Conservation (phyloP, 92 coral and sea anemone species). For the Anthopleura xanthogrammica region DNA sequence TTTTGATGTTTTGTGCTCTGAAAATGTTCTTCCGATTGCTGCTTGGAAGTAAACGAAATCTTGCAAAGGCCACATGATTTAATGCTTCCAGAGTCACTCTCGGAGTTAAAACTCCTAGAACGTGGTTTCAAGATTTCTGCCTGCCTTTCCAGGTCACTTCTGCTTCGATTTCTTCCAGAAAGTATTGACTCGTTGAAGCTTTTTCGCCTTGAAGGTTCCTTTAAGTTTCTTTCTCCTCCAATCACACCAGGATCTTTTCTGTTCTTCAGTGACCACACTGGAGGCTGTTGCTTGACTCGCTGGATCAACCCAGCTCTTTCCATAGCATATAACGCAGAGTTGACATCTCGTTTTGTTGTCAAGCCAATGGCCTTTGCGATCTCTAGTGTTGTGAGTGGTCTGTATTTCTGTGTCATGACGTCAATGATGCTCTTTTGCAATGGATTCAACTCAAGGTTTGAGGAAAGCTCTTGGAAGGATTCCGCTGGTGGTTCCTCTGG, state of each 20-base stretch:
- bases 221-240: slow-evolving; percentile 63
- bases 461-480: background rate
- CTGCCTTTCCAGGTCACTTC: slow-evolving; percentile 10
- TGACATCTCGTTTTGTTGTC: slow-evolving; percentile 33
- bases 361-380: slow-evolving; percentile 41
- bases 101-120: slow-evolving; percentile 18
- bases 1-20: slow-evolving; percentile 87
- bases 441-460: background rate
- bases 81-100: background rate
- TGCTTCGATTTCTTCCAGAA: slow-evolving; percentile 11
- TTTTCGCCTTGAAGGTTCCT: slow-evolving; percentile 29
- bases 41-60: slow-evolving; percentile 61
- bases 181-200: slow-evolving; percentile 1
- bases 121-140: slow-evolving; percentile 25
- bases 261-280: slow-evolving; percentile 27
- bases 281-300: slow-evolving; percentile 22
- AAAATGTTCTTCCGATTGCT: slow-evolving; percentile 83
- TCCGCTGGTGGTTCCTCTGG: background rate
- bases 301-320: slow-evolving; percentile 19
- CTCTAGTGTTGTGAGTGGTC: slow-evolving; percentile 39
- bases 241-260: slow-evolving; percentile 60
- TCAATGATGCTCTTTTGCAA: slow-evolving; percentile 34
- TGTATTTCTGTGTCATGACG: slow-evolving; percentile 15
- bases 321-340: slow-evolving; percentile 28
- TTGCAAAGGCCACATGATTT: slow-evolving; percentile 77